Percentiles rank a stretch among this genome's conserved stretches.
These are phyloP conservation scores for Arizona elegans DNA, from an alignment of 2,113 vertebrate genomes.

Conservation along the genomic window DNA sequence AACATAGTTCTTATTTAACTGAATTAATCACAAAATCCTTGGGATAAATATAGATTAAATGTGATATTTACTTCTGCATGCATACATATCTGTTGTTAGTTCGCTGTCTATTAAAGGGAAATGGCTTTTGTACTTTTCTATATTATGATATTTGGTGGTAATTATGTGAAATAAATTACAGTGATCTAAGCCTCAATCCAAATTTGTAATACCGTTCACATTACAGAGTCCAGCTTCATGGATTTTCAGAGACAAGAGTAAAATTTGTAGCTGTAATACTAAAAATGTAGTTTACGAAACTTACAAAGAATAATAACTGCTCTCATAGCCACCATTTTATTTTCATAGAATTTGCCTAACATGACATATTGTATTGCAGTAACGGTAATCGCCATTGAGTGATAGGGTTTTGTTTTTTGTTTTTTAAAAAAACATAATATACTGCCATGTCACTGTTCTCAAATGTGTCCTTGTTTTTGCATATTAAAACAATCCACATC, in stretches of 20 bases:
- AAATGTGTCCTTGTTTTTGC: background rate
- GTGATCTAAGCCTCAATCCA: background rate
- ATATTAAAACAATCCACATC: background rate
- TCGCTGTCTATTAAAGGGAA: background rate
- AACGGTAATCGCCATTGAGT: background rate
- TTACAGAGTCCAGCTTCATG: background rate
- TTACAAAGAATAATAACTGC: background rate
- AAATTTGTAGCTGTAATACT: background rate
- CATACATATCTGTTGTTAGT: background rate
- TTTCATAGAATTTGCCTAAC: background rate
- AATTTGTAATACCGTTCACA: background rate
- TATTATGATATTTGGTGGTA: background rate
- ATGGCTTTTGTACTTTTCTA: background rate
- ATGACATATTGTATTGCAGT: background rate
- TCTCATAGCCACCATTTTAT: background rate
- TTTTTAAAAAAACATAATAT: background rate
- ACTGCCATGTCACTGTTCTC: background rate
- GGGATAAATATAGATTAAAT: background rate
- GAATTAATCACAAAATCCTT: background rate
- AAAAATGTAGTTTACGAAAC: background rate
- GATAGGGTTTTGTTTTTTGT: background rate
- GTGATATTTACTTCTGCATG: background rate
- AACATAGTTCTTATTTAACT: background rate
- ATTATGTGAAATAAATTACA: background rate
- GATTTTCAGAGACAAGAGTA: background rate